Evolutionary conservation across 2,113 vertebrate species (phyloP), one percentile per base, ranked within the genome.

Genomic region (Cranoglanis bouderius): DNA sequence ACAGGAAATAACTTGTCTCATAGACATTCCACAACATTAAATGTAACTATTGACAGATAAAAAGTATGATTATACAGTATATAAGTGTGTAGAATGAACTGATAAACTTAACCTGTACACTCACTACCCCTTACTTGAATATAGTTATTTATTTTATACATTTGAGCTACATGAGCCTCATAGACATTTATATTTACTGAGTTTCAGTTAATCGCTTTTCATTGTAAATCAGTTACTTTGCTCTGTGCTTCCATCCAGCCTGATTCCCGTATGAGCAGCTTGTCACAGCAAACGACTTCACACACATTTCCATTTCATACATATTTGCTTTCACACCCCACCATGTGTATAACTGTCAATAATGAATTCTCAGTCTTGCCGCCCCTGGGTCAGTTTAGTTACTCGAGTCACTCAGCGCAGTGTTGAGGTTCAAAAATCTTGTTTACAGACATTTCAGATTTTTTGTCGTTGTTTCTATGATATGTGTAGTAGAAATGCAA

Each of bases 141-240:
- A 90, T 91, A 91, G 70, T 84, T 85, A 90, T n/a, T 93, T 84
- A 89, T 86, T n/a, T 24, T 14, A 18, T 21, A 87, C 85, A 92
- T 93, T 93, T 92, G 61, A n/a, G n/a, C n/a, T 43, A 43, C 93
- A 92, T 92, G 90, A 88, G 89, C 88, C 90, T 93, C 84, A 88
- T 89, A 55, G 88, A 88, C 90, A 59, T 93, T 92, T 90, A 90
- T 92, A 92, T 94, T 94, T 93, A 94, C 78, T 46, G 89, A 89
- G 84, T 89, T 93, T 91, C 18, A 3, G n/a, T 74, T 72, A 87
- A 84, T 88, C 40, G 53, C 21, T 85, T 53, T 53, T 21, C 63
- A 49, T 53, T 81, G 63, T 32, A n/a, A 18, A 67, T 85, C 26
- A 6, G 57, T 51, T 49, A n/a, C 75, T 65, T 18, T 53, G n/a